These are phyloP conservation scores for Agriopis marginaria DNA, from an alignment of 2,888 invertebrate genomes.

Conservation along the genomic window DNA sequence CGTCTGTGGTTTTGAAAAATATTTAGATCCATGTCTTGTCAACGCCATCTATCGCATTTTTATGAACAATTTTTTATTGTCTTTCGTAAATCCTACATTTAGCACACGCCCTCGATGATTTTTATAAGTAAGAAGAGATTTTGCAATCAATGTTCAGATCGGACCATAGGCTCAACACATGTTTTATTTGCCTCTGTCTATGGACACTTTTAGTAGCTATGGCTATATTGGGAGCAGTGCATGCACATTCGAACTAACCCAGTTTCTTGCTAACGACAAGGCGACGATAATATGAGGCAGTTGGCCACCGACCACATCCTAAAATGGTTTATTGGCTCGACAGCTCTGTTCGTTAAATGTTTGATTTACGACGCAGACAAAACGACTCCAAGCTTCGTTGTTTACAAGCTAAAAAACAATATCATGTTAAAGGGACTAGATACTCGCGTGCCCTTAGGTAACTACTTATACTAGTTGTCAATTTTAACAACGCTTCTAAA, in stretches of 20 bases:
- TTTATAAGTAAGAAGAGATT: too few relatives aligned
- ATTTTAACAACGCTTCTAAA: too few relatives aligned
- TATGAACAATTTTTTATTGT: too few relatives aligned
- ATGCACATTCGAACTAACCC: constrained; percentile 47
- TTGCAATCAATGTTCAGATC: too few relatives aligned
- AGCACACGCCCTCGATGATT: too few relatives aligned
- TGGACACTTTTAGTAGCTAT: background rate
- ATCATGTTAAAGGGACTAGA: constrained; percentile 15
- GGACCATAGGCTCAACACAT: too few relatives aligned
- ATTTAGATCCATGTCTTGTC: too few relatives aligned
- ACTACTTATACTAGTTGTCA: too few relatives aligned
- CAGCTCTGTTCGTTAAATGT: constrained; percentile 72
- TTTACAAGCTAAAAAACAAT: constrained; percentile 42
- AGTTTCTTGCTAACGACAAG: constrained; percentile 45
- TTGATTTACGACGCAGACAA: constrained; percentile 70
- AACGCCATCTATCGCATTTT: too few relatives aligned
- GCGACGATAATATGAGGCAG: constrained; percentile 58
- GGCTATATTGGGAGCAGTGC: constrained; percentile 30
- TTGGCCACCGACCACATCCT: constrained; percentile 58
- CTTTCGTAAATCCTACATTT: too few relatives aligned
- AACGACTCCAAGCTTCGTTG: constrained; percentile 53
- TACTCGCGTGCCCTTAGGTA: background rate
- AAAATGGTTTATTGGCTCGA: constrained; percentile 72
- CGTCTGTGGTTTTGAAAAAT: too few relatives aligned
- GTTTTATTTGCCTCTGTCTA: background rate